Evolutionary conservation across 2,888 invertebrate species (phyloP).

Genomic region (Caenorhabditis afra): DNA sequence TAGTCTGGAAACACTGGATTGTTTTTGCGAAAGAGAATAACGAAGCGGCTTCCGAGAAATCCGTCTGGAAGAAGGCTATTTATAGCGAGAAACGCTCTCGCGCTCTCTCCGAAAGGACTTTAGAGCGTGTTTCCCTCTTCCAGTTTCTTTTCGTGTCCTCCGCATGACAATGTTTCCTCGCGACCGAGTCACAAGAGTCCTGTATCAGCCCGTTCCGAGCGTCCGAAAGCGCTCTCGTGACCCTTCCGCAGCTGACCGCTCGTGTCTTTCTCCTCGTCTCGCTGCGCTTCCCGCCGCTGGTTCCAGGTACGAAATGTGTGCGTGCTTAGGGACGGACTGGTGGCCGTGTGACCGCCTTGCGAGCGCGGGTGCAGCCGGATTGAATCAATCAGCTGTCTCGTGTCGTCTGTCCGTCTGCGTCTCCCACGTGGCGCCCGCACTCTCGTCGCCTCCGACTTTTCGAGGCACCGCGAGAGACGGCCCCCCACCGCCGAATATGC

Average conservation of each 20-base stretch:
- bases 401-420: conserved; percentile 21
- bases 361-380: conserved; percentile 34
- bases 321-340: conserved; percentile 2
- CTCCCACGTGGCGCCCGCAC: conserved; percentile 7
- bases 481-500: neutral
- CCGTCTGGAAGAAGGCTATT: too few species aligned
- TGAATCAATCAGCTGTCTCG: conserved; percentile 51
- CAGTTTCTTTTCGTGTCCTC: too few species aligned
- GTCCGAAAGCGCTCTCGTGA: neutral
- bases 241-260: conserved; percentile 8
- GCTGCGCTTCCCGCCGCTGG: conserved; percentile 1
- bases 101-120: too few species aligned
- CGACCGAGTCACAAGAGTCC: neutral
- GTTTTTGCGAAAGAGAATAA: too few species aligned
- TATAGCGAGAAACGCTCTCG: too few species aligned
- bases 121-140: too few species aligned
- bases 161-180: neutral
- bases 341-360: conserved; percentile 23
- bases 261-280: neutral
- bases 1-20: too few species aligned
- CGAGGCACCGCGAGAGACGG: conserved; percentile 13
- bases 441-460: conserved; percentile 38
- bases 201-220: neutral
- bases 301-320: conserved; percentile 52
- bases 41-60: too few species aligned